Percentiles rank a stretch among this genome's conserved stretches.
Evolutionary conservation across 2,113 vertebrate species (phyloP).

Genomic region (Embiotoca jacksoni): DNA sequence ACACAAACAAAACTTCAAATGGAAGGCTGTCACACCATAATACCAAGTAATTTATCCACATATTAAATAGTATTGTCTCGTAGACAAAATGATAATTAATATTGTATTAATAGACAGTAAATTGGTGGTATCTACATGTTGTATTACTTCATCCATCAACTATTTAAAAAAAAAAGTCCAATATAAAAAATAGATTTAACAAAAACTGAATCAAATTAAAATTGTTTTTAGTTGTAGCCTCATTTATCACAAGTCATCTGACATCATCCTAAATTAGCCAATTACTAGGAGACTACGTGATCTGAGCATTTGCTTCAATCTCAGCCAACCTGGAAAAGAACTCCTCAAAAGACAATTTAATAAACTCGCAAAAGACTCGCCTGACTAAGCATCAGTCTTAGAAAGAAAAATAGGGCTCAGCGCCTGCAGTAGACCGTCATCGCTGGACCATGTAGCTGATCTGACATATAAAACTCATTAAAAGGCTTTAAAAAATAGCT

Average conservation of each 20-base stretch:
- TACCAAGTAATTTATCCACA: no score
- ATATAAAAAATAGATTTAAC: background rate
- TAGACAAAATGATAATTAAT: no score
- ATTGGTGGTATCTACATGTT: no score
- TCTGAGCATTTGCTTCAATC: slow-evolving; percentile 1
- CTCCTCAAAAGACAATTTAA: slow-evolving; percentile 18
- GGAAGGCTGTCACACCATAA: no score
- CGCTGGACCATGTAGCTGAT: slow-evolving; percentile 42
- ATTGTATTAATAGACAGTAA: no score
- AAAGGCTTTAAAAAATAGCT: slow-evolving; percentile 68
- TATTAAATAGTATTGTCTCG: no score
- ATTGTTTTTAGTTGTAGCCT: background rate
- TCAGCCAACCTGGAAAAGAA: background rate
- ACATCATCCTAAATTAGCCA: slow-evolving; percentile 14
- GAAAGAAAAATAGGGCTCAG: slow-evolving; percentile 26
- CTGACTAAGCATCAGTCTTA: slow-evolving; percentile 30
- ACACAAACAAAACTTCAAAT: background rate
- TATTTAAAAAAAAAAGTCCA: background rate
- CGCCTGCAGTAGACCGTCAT: slow-evolving; percentile 31
- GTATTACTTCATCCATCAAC: no score
- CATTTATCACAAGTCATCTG: background rate
- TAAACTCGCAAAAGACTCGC: slow-evolving; percentile 22
- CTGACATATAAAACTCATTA: slow-evolving; percentile 71
- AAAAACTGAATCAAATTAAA: background rate
- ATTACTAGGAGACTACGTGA: background rate